A percentile compares a stretch with the other conserved stretches of the same genome.
Conservation (phyloP, 2,113 vertebrate genomes). For the Periophthalmodon schlosseri region DNA sequence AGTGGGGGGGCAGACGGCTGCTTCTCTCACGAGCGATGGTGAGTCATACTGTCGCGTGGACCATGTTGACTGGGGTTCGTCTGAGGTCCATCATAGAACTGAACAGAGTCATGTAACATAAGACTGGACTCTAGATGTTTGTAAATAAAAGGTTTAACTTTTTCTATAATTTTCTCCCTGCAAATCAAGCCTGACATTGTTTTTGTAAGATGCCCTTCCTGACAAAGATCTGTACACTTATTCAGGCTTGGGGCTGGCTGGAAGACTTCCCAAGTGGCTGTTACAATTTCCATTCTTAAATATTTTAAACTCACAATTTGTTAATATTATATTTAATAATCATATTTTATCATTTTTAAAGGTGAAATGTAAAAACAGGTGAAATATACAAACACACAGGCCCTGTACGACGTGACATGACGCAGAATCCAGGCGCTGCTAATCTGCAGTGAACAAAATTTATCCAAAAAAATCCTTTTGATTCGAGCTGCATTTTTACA, state of each 20-base stretch:
- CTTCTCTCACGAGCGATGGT: conserved; percentile 40
- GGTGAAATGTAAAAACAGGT: not conserved
- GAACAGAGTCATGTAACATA: not conserved
- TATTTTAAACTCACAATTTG: not conserved
- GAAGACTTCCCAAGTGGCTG: not conserved
- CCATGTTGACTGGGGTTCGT: conserved; percentile 16
- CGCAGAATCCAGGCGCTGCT: not conserved
- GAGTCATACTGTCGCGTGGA: conserved; percentile 45
- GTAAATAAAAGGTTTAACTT: not conserved
- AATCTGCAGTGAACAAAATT: not conserved
- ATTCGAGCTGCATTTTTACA: not conserved
- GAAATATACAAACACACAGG: too few species aligned
- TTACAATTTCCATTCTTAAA: not conserved
- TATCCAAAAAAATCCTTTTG: not conserved
- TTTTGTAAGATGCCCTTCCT: not conserved
- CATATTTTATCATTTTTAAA: not conserved
- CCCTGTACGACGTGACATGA: not conserved
- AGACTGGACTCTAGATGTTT: not conserved
- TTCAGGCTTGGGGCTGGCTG: not conserved
- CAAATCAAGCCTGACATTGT: not conserved
- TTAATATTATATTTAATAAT: not conserved
- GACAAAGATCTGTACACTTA: not conserved
- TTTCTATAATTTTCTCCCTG: not conserved
- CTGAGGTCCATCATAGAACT: conserved; percentile 11
- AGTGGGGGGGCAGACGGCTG: conserved; percentile 65